These are phyloP conservation scores for Paralvinella palmiformis DNA, from an alignment of 1,140 invertebrate genomes.

Conservation along the genomic window DNA sequence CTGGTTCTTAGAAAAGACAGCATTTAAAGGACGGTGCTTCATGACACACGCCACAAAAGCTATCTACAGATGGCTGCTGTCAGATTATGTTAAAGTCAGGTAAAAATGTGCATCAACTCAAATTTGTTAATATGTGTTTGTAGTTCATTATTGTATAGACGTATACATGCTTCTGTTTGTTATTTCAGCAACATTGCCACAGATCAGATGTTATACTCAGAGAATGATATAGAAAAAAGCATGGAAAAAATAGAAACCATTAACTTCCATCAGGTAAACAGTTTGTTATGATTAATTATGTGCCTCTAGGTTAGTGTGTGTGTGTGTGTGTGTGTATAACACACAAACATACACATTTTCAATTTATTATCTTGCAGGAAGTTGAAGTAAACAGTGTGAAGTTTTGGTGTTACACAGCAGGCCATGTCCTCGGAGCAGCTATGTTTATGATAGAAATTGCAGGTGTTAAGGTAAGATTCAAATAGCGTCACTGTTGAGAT, in stretches of 20 bases:
- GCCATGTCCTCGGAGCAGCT: slow-evolving; percentile 96
- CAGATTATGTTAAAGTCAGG: slow-evolving; percentile 98
- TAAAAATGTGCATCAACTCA: slow-evolving; percentile 40
- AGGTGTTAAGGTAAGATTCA: slow-evolving; percentile 78
- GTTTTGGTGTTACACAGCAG: slow-evolving; percentile 96
- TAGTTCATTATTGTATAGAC: slow-evolving; percentile 6
- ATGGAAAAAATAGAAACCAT: slow-evolving; percentile 99
- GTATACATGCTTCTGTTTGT: no score
- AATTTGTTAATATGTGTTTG: no score
- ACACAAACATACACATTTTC: slow-evolving; percentile 34
- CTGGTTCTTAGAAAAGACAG: slow-evolving; percentile 96
- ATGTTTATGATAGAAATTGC: slow-evolving; percentile 99
- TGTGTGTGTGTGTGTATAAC: slow-evolving; percentile 25
- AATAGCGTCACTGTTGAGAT: neutral
- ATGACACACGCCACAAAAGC: slow-evolving; percentile 99
- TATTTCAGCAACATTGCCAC: slow-evolving; percentile 82
- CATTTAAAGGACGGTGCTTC: slow-evolving; percentile 95
- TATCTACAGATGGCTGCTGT: slow-evolving; percentile 96
- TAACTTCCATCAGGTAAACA: slow-evolving; percentile 84
- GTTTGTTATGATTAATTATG: neutral
- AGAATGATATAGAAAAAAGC: slow-evolving; percentile 90
- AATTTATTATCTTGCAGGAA: slow-evolving; percentile 53
- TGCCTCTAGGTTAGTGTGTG: neutral
- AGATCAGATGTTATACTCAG: slow-evolving; percentile 96
- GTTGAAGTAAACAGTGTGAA: slow-evolving; percentile 94